These are phyloP conservation scores for Zelostemma sp. DNA, from an alignment of 1,140 invertebrate species.

Conservation along the genomic window DNA sequence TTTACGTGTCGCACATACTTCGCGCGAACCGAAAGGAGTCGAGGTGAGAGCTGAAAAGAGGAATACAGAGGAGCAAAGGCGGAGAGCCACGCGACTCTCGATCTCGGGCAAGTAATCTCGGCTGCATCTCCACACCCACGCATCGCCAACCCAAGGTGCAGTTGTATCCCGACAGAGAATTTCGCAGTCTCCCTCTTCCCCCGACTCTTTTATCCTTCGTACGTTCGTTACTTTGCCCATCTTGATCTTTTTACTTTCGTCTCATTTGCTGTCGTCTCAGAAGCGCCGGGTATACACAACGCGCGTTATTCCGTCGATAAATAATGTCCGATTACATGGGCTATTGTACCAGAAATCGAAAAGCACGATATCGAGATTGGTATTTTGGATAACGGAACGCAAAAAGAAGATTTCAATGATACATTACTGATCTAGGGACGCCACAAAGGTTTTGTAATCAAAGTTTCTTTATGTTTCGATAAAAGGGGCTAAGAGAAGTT, in stretches of 20 bases:
- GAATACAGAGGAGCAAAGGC: constrained; percentile 12
- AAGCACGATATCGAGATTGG: constrained; percentile 5
- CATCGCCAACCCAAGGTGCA: constrained; percentile 11
- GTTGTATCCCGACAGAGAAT: constrained; percentile 30
- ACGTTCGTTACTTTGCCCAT: not conserved
- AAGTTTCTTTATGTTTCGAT: constrained; percentile 4
- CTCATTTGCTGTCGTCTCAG: constrained; percentile 16
- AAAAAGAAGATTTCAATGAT: constrained; percentile 10
- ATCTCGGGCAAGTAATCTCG: constrained; percentile 16
- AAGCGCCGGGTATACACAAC: constrained; percentile 9
- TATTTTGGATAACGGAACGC: constrained; percentile 7
- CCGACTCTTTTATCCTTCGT: constrained; percentile 9
- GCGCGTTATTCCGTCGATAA: constrained; percentile 6
- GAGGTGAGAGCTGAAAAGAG: not conserved
- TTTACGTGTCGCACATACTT: constrained; percentile 45
- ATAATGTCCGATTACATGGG: constrained; percentile 11
- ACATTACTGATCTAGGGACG: constrained; percentile 6
- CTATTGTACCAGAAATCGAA: constrained; percentile 9
- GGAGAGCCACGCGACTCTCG: constrained; percentile 30
- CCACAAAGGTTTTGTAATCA: not conserved
- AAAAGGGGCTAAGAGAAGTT: not conserved
- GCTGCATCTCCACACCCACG: constrained; percentile 30
- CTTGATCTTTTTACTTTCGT: constrained; percentile 6
- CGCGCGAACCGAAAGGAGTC: constrained; percentile 15
- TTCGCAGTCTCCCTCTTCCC: not conserved